Base-by-base conservation (phyloP, 1,140 invertebrate species). In the Hypsibius dujardini region DNA sequence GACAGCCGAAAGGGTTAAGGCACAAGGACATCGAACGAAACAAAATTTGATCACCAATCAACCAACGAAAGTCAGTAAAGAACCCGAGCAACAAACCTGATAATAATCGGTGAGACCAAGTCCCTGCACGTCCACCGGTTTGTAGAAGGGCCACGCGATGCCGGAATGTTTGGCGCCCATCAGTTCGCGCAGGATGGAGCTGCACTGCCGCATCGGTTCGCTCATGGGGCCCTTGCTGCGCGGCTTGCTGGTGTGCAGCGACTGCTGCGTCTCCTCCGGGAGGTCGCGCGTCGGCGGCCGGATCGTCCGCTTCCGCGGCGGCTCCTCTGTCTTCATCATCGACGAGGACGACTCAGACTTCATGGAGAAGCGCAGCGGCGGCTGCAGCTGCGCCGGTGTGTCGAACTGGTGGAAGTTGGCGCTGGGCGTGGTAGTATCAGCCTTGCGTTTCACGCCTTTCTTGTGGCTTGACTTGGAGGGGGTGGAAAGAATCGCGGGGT, bases 91-190 rank as follows among this genome's bases (percentile, higher is more conserved):
- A n/a, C n/a, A n/a, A 75, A 99, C 98, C 74, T 96, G 92, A 82
- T 95, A 97, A 79, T 99, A 99, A 80, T 99, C 95, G 56, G 94
- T 89, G 73, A 94, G 92, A 56, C 87, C 86, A 15, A 98, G 80
- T 73, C 90, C 84, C 77, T 92, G 90, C 7, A 91, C 93, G 83
- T 98, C 94, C 47, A 99, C 95, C 47, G 95, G 95, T 81, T 97
- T 95, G 78, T 97, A 95, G 82, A 98, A 99, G 72, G 95, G 95
- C 94, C 94, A 98, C 73, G 93, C 94, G 80, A 97, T 96, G 50
- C 7, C 50, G 50, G 50, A 56, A 56, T 56, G 50, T n/a, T 56
- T 56, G 50, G 7, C 80, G 81, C 46, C 50, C 7, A 56, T 7
- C n/a, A 56, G 50, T 56, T 56, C 50, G 7, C n/a, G 7, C 50